Evolutionary conservation across 2,113 vertebrate species (phyloP), one percentile per base, ranked within the genome.

Genomic region (Leucopsar rothschildi): DNA sequence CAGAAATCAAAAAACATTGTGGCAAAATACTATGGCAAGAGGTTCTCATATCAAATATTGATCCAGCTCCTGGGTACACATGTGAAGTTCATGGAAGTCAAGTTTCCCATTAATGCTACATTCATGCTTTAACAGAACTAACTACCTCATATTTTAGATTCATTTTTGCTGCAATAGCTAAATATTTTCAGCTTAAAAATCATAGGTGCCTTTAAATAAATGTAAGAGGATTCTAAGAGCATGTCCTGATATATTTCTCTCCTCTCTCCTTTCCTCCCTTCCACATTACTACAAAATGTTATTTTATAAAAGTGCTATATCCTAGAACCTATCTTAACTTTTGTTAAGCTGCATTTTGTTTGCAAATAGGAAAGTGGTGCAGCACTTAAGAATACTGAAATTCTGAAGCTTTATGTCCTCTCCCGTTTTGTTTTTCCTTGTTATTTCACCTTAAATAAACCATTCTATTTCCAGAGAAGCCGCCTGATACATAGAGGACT

Each of bases 31-130:
- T 83, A 44, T 7, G 0, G 63, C 82, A 88, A 90, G 47, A 93
- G 55, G 19, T 63, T 66, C 37, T 70, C 69, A 76, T 60, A 94
- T 65, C 72, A 96, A 87, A 93, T 93, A 94, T 83, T 88, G 88
- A 94, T 90, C 29, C 40, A 81, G 40, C 39, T 93, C 63, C 77
- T 64, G 49, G 49, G 45, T 66, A 87, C 89, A 91, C 45, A 93
- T 4, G 5, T 42, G 39, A 92, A 84, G 45, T 92, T 95, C 93
- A 93, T 44, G 72, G 69, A 94, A 95, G 71, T 75, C 56, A 83
- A 47, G 82, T 83, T 82, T 86, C 6, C 52, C 33, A 91, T 91
- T 96, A 91, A 92, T 65, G 71, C 40, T n/a, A 72, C 21, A 40
- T 86, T 81, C 33, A 31, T 24, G 20, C 76, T 52, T 83, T 81